Evolutionary conservation across 1,140 invertebrate species (phyloP).

Genomic region (Battus philenor): DNA sequence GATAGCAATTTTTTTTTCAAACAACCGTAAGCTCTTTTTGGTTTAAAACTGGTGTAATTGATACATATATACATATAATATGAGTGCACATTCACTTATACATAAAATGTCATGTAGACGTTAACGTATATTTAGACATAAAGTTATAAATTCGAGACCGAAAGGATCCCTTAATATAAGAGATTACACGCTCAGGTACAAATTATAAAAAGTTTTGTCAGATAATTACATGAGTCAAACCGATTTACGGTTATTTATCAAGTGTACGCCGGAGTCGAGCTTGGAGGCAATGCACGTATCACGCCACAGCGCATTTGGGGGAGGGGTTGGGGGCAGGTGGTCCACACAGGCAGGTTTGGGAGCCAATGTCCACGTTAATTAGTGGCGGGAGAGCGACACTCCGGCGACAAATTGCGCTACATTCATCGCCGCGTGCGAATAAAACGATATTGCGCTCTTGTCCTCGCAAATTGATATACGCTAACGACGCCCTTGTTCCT

Average conservation of each 20-base stretch:
- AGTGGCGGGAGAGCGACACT: slow-evolving; percentile 47
- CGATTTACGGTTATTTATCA: slow-evolving; percentile 2
- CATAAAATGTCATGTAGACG: too few relatives aligned
- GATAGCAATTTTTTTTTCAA: too few relatives aligned
- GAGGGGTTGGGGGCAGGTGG: slow-evolving; percentile 20
- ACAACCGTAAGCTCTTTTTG: too few relatives aligned
- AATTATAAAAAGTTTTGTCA: neutral
- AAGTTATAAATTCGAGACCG: too few relatives aligned
- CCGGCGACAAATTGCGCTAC: slow-evolving; percentile 51
- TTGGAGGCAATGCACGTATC: slow-evolving; percentile 22
- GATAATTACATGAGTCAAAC: neutral
- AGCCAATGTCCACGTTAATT: slow-evolving; percentile 53
- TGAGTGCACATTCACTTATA: too few relatives aligned
- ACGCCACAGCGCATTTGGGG: slow-evolving; percentile 20
- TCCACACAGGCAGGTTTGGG: slow-evolving; percentile 46
- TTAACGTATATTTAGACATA: too few relatives aligned
- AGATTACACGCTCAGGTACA: too few relatives aligned
- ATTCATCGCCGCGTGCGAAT: slow-evolving; percentile 41
- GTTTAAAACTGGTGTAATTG: too few relatives aligned
- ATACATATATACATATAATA: too few relatives aligned
- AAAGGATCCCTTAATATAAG: too few relatives aligned
- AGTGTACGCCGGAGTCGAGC: slow-evolving; percentile 22
- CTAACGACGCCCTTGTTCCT: neutral
- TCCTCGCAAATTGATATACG: slow-evolving; percentile 2
- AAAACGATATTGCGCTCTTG: slow-evolving; percentile 19